These are phyloP conservation scores for Catocala nupta DNA, from an alignment of 2,888 invertebrate genomes.

Conservation along the genomic window DNA sequence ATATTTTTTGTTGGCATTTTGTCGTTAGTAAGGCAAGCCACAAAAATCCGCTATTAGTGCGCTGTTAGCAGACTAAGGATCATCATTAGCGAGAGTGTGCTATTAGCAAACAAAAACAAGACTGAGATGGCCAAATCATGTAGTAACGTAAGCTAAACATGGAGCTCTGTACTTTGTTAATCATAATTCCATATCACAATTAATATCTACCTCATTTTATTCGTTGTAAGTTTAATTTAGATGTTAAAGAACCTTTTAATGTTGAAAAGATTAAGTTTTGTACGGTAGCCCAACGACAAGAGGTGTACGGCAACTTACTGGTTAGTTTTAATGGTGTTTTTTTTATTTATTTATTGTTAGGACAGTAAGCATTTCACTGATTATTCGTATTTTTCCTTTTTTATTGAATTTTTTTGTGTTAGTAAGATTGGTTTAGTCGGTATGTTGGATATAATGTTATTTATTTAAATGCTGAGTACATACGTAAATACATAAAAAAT, in stretches of 20 bases:
- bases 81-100: too few species aligned
- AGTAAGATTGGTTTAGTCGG: conserved; percentile 15
- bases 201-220: conserved; percentile 85
- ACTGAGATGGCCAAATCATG: conserved; percentile 39
- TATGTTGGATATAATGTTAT: conserved; percentile 26
- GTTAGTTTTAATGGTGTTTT: conserved; percentile 58
- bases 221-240: conserved; percentile 81
- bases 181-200: conserved; percentile 84
- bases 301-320: conserved; percentile 54
- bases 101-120: conserved; percentile 10
- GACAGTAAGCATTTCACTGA: conserved; percentile 50
- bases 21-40: too few species aligned
- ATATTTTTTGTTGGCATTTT: too few species aligned
- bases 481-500: too few species aligned
- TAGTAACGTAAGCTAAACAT: conserved; percentile 46
- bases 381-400: conserved; percentile 32
- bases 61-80: too few species aligned
- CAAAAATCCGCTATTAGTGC: too few species aligned
- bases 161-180: conserved; percentile 52
- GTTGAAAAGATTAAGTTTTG: conserved; percentile 61
- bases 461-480: too few species aligned
- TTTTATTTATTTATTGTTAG: conserved; percentile 67
- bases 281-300: conserved; percentile 65
- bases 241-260: conserved; percentile 71
- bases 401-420: conserved; percentile 9